phyloP scores from a whole-genome alignment of 1,140 invertebrate genomes.

The Heliconius eleuchia region DNA sequence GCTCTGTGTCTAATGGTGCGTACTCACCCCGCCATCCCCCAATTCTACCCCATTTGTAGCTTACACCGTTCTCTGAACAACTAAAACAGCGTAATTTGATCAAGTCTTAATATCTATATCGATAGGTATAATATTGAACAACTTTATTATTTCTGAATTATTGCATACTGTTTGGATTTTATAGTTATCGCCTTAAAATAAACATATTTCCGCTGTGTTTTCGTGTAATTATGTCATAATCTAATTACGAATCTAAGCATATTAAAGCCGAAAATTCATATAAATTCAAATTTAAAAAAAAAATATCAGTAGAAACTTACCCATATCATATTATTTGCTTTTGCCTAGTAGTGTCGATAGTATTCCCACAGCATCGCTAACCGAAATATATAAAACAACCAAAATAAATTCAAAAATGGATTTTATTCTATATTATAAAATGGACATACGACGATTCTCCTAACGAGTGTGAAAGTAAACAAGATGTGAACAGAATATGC shows the following conservation, averaged over 20 bases:
- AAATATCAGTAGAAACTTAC: not conserved
- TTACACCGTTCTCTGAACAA: conserved; percentile 36
- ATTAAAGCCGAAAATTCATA: not conserved
- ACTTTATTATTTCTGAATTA: not conserved
- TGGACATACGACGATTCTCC: not conserved
- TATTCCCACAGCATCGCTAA: not conserved
- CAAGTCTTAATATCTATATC: conserved; percentile 28
- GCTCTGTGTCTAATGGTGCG: conserved; percentile 72
- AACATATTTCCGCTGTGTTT: no score
- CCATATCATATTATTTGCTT: not conserved
- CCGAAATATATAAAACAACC: not conserved
- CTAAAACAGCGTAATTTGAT: conserved; percentile 45
- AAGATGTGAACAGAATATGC: conserved; percentile 29
- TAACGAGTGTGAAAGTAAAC: conserved; percentile 25
- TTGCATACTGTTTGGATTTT: no score
- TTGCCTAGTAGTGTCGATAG: not conserved
- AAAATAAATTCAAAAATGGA: not conserved
- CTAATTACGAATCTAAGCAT: not conserved
- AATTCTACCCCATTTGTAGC: conserved; percentile 53
- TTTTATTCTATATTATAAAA: conserved; percentile 13
- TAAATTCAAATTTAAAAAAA: no score
- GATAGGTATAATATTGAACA: not conserved
- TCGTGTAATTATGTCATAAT: not conserved
- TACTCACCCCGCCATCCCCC: conserved; percentile 49
- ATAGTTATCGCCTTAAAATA: no score